phyloP scores from a whole-genome alignment of 2,888 invertebrate species.

The Belgica antarctica region DNA sequence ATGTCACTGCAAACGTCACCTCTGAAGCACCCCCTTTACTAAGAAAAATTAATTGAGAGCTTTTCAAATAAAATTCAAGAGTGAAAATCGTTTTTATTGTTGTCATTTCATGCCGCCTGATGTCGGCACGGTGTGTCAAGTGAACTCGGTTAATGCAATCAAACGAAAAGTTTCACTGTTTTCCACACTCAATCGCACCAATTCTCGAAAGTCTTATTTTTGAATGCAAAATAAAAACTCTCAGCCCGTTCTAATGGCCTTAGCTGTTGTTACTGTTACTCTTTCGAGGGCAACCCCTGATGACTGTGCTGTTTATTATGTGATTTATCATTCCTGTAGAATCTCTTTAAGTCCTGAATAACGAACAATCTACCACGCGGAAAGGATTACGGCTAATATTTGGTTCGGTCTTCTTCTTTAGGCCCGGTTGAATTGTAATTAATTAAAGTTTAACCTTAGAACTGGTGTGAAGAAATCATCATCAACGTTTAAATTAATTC shows the following conservation, averaged over 20 bases:
- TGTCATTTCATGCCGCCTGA: no score
- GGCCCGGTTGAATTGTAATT: no score
- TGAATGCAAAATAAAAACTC: constrained; percentile 15
- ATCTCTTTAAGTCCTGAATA: background rate
- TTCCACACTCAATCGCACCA: background rate
- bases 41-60: no score
- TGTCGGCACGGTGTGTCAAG: background rate
- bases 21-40: no score
- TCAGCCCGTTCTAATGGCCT: constrained; percentile 11
- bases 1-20: no score
- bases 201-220: background rate
- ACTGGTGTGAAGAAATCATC: no score
- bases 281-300: background rate
- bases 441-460: no score
- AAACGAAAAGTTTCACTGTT: background rate
- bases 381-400: background rate
- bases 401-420: no score
- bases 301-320: background rate
- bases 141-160: constrained; percentile 15
- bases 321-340: background rate
- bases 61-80: no score
- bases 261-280: background rate
- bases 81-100: no score
- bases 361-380: background rate
- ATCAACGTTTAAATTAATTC: no score